Evolutionary conservation across 2,113 vertebrate species (phyloP).

Genomic region (Malurus cyaneus): DNA sequence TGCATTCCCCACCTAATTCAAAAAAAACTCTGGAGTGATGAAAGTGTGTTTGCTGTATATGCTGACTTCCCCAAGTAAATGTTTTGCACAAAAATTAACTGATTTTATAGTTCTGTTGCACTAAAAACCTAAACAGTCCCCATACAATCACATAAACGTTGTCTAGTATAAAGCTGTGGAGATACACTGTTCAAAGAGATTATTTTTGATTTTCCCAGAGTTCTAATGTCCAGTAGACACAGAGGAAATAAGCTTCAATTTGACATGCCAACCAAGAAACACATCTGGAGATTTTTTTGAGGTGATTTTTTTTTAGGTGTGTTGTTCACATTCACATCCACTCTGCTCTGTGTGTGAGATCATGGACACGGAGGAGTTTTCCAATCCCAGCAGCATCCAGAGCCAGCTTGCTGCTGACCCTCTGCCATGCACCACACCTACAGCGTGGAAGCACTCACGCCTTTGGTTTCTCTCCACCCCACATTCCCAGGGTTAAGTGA

Average conservation of each 20-base stretch:
- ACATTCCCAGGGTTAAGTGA: not conserved
- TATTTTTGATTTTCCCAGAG: not conserved
- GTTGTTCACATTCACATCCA: not conserved
- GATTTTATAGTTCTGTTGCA: not conserved
- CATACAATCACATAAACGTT: rapidly evolving
- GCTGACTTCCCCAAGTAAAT: not conserved
- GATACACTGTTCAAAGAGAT: not conserved
- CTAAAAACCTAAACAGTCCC: not conserved
- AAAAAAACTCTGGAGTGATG: not conserved
- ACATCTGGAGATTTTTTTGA: not conserved
- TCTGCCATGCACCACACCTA: not conserved
- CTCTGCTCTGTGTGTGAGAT: not conserved
- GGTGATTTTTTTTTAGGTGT: not conserved
- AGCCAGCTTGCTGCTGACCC: not conserved
- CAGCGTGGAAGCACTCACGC: not conserved
- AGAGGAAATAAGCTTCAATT: not conserved
- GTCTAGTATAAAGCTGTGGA: not conserved
- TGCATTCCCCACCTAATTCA: not conserved
- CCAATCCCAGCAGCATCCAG: not conserved
- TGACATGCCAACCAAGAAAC: not conserved
- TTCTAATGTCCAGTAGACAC: not conserved
- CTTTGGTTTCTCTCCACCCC: not conserved
- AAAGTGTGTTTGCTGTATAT: not conserved
- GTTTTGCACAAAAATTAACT: not conserved
- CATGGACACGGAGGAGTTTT: not conserved